Conservation (phyloP, 2,797 vertebrate genomes). For the Leptoclinus maculatus region DNA sequence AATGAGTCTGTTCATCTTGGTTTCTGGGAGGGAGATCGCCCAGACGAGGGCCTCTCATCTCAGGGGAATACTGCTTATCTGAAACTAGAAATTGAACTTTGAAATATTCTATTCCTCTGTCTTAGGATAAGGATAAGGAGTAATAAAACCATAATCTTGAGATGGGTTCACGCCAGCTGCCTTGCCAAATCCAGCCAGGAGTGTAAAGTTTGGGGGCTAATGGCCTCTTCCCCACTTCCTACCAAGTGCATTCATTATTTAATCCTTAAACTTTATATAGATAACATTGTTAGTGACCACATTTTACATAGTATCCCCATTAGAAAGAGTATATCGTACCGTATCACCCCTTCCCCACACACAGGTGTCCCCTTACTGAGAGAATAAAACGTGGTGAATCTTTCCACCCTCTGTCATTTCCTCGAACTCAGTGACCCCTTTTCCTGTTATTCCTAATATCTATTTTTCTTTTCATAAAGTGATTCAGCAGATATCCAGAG, state of each 20-base stretch:
- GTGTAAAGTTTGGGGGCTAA: too few relatives aligned
- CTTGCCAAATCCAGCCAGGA: neutral
- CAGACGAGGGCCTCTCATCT: conserved; percentile 30
- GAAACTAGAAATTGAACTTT: conserved; percentile 64
- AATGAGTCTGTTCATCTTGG: conserved; percentile 48
- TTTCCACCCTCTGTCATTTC: neutral
- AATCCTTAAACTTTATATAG: neutral
- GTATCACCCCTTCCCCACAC: neutral
- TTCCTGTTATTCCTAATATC: conserved; percentile 2
- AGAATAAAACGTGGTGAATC: conserved; percentile 1
- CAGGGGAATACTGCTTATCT: conserved; percentile 42
- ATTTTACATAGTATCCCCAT: neutral
- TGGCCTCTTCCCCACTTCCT: too few relatives aligned
- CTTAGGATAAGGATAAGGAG: too few relatives aligned
- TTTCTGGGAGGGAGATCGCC: conserved; percentile 29
- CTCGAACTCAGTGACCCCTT: neutral
- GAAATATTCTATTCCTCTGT: conserved; percentile 31
- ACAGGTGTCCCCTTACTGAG: conserved; percentile 16
- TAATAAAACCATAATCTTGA: neutral
- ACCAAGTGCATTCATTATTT: too few relatives aligned
- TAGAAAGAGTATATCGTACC: neutral
- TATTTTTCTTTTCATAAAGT: neutral
- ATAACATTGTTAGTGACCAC: neutral
- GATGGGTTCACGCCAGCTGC: neutral
- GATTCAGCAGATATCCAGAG: conserved; percentile 12